phyloP scores from a whole-genome alignment of 2,888 invertebrate species.

The Hirtodrosophila confusa region DNA sequence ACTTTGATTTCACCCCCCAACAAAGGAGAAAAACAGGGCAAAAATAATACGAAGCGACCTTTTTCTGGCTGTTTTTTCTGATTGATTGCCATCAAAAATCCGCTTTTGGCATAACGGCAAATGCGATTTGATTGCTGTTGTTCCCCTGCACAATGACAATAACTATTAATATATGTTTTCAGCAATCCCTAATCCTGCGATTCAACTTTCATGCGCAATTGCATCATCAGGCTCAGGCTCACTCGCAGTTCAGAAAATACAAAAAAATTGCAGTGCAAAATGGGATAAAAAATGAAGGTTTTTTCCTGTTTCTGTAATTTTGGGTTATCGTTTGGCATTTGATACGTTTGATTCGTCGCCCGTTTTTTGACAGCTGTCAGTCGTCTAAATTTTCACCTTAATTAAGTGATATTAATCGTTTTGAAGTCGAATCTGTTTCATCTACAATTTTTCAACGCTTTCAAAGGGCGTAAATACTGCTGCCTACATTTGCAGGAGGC shows the following conservation, averaged over 20 bases:
- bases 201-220: constrained; percentile 67
- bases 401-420: constrained; percentile 79
- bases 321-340: constrained; percentile 56
- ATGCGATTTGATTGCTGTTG: constrained; percentile 72
- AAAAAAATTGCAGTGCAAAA: constrained; percentile 46
- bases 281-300: constrained; percentile 35
- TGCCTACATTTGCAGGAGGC: constrained; percentile 8
- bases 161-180: constrained; percentile 78
- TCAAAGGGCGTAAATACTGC: constrained; percentile 1
- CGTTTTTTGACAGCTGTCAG: constrained; percentile 74
- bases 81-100: constrained; percentile 80
- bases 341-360: constrained; percentile 53
- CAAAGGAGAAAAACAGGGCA: constrained; percentile 36
- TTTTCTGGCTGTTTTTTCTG: constrained; percentile 58
- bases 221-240: constrained; percentile 51
- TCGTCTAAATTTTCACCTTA: constrained; percentile 76
- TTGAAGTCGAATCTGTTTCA: constrained; percentile 24
- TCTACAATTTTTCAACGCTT: constrained; percentile 35
- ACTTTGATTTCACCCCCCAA: constrained; percentile 67
- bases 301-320: constrained; percentile 29
- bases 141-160: constrained; percentile 51
- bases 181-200: constrained; percentile 64
- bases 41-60: constrained; percentile 43
- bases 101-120: constrained; percentile 74
- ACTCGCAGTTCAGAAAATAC: constrained; percentile 63